Percentiles rank a stretch among this genome's conserved stretches.
Conservation (phyloP, 2,797 vertebrate genomes). For the Poecilia velifera region DNA sequence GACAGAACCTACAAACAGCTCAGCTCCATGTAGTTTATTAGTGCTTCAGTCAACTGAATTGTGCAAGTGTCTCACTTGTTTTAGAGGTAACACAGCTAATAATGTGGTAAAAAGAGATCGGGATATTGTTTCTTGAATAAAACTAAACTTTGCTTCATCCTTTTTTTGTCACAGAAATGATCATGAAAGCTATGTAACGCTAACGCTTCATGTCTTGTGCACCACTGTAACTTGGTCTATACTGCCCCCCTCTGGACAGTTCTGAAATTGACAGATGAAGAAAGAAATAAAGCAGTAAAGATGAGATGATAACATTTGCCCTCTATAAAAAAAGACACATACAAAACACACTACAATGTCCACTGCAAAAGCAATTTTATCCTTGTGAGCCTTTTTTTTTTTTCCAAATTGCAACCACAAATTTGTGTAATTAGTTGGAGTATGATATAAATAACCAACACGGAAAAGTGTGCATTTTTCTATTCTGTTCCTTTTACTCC, state of each 20-base stretch:
- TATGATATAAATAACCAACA: neutral
- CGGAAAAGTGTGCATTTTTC: neutral
- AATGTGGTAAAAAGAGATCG: slow-evolving; percentile 48
- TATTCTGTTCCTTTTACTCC: neutral
- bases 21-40: slow-evolving; percentile 59
- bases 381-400: neutral
- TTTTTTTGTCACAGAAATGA: slow-evolving; percentile 12
- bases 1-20: slow-evolving; percentile 64
- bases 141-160: slow-evolving; percentile 25
- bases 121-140: slow-evolving; percentile 27
- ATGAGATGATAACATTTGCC: slow-evolving; percentile 20
- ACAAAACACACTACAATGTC: neutral
- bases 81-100: slow-evolving; percentile 60
- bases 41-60: slow-evolving; percentile 67
- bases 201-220: neutral
- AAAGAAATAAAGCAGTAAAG: neutral
- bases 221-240: slow-evolving; percentile 25
- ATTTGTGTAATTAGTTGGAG: neutral
- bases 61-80: slow-evolving; percentile 46
- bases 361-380: neutral
- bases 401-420: neutral
- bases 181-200: neutral
- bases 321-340: slow-evolving; percentile 11
- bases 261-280: slow-evolving; percentile 22
- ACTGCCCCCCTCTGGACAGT: slow-evolving; percentile 19